Evolutionary conservation across 2,113 vertebrate species (phyloP), one percentile per base, ranked within the genome.

Genomic region (Monarcha castaneiventris): DNA sequence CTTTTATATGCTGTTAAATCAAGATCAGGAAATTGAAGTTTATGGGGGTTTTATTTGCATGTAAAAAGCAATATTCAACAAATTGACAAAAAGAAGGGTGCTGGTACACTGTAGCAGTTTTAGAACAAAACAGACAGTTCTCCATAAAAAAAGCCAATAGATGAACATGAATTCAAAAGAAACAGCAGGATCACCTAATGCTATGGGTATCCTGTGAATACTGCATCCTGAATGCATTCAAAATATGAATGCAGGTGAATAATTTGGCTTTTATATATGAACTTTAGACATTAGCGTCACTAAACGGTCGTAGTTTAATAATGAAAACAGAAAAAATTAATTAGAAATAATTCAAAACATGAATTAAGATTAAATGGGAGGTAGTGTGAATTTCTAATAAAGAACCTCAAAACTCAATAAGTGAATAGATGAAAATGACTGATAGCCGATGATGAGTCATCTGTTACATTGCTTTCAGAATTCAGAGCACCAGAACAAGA

Each of bases 371-470:
- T 6, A 88, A 94, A 62, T 26, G 15, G 21, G 12, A 85, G 20
- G 25, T 30, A 30, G 10, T 44, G 12, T 77, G 76, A 54, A 92
- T 64, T 86, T 77, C 37, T 77, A 84, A 73, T 54, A 54, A 90
- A 37, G 14, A 76, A 44, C 5, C 18, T 77, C 26, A 75, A 44
- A 66, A 91, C 63, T 86, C 27, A 89, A 20, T 52, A 78, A 39
- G 8, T 49, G 27, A 80, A 35, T 73, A 72, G 26, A 56, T 67
- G 69, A 59, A 64, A 84, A 67, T 80, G 77, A 68, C 52, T 55
- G 32, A 84, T 79, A 92, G 43, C 21, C 91, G 73, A 78, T 91
- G 33, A 43, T 92, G 61, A 92, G 20, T 96, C 44, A 93, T 82
- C 59, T 82, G 33, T 91, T 77, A 83, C 16, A 6, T 30, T 87